Evolutionary conservation across 1,140 invertebrate genomes (phyloP).

Genomic region (Eufriesea mexicana): DNA sequence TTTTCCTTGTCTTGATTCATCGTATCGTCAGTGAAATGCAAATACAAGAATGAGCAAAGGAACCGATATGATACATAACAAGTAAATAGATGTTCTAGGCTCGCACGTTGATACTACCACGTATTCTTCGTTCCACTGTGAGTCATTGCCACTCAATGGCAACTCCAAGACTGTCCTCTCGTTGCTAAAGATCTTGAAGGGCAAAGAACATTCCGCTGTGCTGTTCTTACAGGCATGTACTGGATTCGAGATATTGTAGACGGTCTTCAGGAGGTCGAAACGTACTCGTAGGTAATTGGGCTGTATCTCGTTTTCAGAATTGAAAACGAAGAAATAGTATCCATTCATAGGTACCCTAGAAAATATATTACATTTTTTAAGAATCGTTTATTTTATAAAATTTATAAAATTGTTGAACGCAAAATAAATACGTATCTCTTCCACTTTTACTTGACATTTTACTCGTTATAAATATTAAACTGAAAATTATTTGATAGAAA

Average conservation of each 20-base stretch:
- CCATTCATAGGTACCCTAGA: conserved; percentile 87
- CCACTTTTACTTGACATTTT: neutral
- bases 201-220: conserved; percentile 85
- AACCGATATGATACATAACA: conserved; percentile 87
- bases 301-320: conserved; percentile 90
- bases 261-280: conserved; percentile 87
- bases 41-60: conserved; percentile 88
- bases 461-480: neutral
- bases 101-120: conserved; percentile 88
- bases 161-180: conserved; percentile 87
- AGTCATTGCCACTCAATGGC: conserved; percentile 84
- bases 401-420: neutral
- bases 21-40: conserved; percentile 84
- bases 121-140: conserved; percentile 88
- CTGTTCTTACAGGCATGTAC: conserved; percentile 84
- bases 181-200: conserved; percentile 86
- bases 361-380: conserved; percentile 44
- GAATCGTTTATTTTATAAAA: neutral
- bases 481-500: neutral
- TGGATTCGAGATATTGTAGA: conserved; percentile 85
- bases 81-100: conserved; percentile 87
- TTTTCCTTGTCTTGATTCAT: neutral
- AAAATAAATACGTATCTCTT: neutral
- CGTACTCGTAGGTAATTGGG: conserved; percentile 86
- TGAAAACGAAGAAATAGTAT: conserved; percentile 92